Evolutionary conservation across 2,797 vertebrate species (phyloP).

Genomic region (Eidolon dupreanum): DNA sequence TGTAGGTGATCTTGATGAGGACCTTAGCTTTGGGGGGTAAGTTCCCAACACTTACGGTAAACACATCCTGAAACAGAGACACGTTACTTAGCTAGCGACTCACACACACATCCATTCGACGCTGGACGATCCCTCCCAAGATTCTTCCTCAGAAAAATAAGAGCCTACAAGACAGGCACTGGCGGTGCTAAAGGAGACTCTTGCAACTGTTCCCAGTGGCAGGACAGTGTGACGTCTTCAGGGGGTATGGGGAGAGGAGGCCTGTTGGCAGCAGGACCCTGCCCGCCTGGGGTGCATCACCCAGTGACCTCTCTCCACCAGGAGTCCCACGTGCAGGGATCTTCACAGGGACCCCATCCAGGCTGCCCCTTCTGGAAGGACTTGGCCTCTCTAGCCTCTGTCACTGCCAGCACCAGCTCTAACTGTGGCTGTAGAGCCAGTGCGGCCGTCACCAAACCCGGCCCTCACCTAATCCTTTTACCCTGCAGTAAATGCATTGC

Average conservation of each 20-base stretch:
- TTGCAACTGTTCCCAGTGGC: not conserved
- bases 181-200: not conserved
- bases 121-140: not conserved
- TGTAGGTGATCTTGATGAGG: slow-evolving; percentile 93
- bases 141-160: not conserved
- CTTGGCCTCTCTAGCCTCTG: not conserved
- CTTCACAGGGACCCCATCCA: not conserved
- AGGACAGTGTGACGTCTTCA: accelerated
- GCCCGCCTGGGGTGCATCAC: not conserved
- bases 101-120: not conserved
- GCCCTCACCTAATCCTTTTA: not conserved
- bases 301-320: not conserved
- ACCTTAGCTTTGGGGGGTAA: slow-evolving; percentile 89
- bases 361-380: not conserved
- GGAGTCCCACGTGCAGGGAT: accelerated
- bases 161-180: not conserved
- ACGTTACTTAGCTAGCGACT: not conserved
- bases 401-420: not conserved
- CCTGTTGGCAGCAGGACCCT: not conserved
- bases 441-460: not conserved
- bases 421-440: not conserved
- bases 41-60: slow-evolving; percentile 94
- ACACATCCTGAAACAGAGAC: slow-evolving; percentile 88
- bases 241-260: not conserved
- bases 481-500: not conserved